Conservation (phyloP, 2,888 invertebrate genomes). For the Megastigmus dorsalis region DNA sequence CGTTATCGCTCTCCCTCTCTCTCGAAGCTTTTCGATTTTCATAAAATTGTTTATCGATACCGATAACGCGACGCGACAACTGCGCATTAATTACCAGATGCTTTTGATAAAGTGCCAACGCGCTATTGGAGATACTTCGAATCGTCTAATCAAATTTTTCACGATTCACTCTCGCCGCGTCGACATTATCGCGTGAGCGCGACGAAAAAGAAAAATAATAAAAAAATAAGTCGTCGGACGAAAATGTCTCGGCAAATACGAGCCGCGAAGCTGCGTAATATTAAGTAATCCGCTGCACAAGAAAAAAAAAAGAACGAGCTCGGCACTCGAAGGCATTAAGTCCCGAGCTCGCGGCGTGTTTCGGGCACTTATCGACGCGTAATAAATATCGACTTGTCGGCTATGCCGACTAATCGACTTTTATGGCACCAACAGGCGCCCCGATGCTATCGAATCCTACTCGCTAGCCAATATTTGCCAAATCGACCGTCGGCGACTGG, state of each 20-base stretch:
- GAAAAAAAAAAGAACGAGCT: not conserved
- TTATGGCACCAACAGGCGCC: conserved; percentile 65
- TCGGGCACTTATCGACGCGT: conserved; percentile 54
- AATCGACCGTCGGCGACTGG: conserved; percentile 53
- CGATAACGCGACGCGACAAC: conserved; percentile 31
- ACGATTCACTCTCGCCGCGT: too few relatives aligned
- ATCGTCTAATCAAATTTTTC: not conserved
- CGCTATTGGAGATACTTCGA: not conserved
- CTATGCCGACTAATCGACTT: conserved; percentile 65
- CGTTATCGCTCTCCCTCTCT: conserved; percentile 2
- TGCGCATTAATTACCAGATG: conserved; percentile 38
- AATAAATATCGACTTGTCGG: conserved; percentile 55
- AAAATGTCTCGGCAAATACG: too few relatives aligned
- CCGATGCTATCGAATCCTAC: conserved; percentile 53
- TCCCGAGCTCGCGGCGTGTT: conserved; percentile 23
- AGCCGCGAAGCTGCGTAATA: not conserved
- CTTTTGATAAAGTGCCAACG: conserved; percentile 1
- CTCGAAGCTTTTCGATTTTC: conserved; percentile 23
- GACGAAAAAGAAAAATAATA: too few relatives aligned
- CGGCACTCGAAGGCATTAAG: conserved; percentile 38
- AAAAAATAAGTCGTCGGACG: too few relatives aligned
- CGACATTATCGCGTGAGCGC: too few relatives aligned
- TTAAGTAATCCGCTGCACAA: conserved; percentile 15
- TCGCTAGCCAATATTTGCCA: conserved; percentile 55
- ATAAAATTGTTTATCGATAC: conserved; percentile 30